Conservation (phyloP, 2,113 vertebrate genomes). For the Amblyornis subalaris region DNA sequence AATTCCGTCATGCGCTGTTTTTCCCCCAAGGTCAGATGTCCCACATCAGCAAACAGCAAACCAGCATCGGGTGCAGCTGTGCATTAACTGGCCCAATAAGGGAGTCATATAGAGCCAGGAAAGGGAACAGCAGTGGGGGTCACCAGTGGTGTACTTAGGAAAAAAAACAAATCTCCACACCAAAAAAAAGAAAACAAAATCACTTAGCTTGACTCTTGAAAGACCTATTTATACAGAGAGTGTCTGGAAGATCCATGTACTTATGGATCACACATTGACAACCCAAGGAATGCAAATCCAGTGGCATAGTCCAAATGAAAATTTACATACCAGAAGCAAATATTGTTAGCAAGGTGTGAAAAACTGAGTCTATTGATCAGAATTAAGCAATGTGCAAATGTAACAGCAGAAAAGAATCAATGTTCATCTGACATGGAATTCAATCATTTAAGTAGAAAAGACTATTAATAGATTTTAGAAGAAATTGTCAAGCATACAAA, state of each 20-base stretch:
- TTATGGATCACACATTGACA: background rate
- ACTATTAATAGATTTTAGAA: background rate
- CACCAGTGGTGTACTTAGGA: background rate
- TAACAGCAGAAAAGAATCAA: background rate
- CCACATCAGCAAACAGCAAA: background rate
- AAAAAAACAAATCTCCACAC: background rate
- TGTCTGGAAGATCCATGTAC: background rate
- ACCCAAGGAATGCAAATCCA: background rate
- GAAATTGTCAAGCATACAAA: background rate
- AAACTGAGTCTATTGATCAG: background rate
- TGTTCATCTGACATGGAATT: background rate
- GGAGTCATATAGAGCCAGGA: background rate
- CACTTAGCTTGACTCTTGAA: background rate
- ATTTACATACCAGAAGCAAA: background rate
- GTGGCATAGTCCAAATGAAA: background rate
- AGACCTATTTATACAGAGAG: background rate
- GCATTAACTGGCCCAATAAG: background rate
- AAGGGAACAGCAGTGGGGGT: background rate
- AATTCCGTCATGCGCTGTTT: background rate
- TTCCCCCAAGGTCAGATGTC: background rate
- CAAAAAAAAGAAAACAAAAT: background rate
- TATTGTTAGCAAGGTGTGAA: background rate
- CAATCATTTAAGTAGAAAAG: background rate
- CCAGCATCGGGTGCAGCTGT: background rate
- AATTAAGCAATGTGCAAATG: background rate